A percentile compares a stretch with the other conserved stretches of the same genome.
Conservation (phyloP, 1,140 invertebrate genomes). For the Ganaspis sp. region DNA sequence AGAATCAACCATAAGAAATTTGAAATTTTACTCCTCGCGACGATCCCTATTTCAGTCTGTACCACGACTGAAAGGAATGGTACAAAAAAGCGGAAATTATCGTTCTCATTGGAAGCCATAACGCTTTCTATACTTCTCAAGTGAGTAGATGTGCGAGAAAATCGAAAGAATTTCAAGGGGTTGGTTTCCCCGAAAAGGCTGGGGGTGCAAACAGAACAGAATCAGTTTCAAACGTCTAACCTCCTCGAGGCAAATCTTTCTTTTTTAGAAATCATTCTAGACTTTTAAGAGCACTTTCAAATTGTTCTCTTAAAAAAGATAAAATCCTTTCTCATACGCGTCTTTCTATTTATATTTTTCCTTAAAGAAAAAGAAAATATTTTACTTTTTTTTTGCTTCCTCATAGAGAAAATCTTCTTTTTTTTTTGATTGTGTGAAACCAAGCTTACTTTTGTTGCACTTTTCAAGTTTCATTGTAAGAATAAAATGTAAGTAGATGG, state of each 20-base stretch:
- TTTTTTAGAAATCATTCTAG: background rate
- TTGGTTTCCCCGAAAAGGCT: constrained; percentile 7
- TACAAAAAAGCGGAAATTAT: constrained; percentile 31
- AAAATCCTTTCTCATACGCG: background rate
- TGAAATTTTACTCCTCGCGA: background rate
- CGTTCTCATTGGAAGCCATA: constrained; percentile 23
- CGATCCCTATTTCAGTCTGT: constrained; percentile 1
- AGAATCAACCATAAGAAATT: background rate
- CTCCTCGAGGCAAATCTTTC: constrained; percentile 6
- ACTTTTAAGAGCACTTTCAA: constrained; percentile 28
- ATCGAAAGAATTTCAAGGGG: constrained; percentile 20
- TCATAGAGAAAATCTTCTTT: background rate
- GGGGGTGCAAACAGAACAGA: constrained; percentile 12
- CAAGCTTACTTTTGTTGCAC: background rate
- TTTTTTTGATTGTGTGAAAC: background rate
- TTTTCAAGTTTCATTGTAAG: background rate
- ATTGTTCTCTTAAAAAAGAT: background rate
- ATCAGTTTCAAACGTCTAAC: constrained; percentile 25
- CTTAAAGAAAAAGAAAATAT: background rate
- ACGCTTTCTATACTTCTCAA: constrained; percentile 16
- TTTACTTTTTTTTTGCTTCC: background rate
- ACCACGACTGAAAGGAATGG: background rate
- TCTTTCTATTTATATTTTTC: background rate
- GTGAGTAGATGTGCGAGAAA: constrained; percentile 9
- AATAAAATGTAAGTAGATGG: constrained; percentile 23